Evolutionary conservation across 2,113 vertebrate genomes (phyloP).

Genomic region (Lucifuga dentata): DNA sequence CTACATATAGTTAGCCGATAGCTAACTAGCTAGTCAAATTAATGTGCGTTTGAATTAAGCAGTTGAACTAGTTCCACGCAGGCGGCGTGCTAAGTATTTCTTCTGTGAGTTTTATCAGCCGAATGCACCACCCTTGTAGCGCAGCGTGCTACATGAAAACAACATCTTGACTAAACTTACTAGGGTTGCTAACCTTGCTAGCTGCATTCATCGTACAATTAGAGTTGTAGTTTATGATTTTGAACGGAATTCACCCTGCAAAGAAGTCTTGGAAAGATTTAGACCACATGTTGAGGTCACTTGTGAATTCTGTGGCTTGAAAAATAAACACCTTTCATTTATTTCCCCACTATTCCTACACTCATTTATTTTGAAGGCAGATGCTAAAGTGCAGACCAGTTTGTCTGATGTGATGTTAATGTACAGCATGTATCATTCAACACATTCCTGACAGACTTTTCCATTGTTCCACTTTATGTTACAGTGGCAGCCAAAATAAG

Average conservation of each 20-base stretch:
- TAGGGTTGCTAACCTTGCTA: constrained; percentile 31
- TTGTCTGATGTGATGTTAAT: too few relatives aligned
- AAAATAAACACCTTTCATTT: too few relatives aligned
- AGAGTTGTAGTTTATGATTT: too few relatives aligned
- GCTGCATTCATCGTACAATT: too few relatives aligned
- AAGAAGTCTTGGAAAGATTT: too few relatives aligned
- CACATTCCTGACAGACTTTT: neutral
- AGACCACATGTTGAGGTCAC: too few relatives aligned
- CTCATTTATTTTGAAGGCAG: too few relatives aligned
- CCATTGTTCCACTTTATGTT: neutral
- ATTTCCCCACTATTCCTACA: too few relatives aligned
- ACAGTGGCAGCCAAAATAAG: constrained; percentile 69
- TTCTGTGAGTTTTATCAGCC: neutral
- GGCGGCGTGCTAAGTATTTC: neutral
- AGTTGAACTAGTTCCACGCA: too few relatives aligned
- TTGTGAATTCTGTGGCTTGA: too few relatives aligned
- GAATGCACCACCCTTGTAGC: neutral
- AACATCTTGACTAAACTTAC: neutral
- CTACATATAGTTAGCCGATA: constrained; percentile 26
- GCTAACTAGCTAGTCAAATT: neutral
- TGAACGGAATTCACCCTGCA: too few relatives aligned
- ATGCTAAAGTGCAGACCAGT: too few relatives aligned
- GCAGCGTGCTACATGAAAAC: neutral
- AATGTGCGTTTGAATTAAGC: neutral
- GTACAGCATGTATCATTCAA: neutral